phyloP scores from a whole-genome alignment of 2,888 invertebrate species.

The Drosophila kuntzei region DNA sequence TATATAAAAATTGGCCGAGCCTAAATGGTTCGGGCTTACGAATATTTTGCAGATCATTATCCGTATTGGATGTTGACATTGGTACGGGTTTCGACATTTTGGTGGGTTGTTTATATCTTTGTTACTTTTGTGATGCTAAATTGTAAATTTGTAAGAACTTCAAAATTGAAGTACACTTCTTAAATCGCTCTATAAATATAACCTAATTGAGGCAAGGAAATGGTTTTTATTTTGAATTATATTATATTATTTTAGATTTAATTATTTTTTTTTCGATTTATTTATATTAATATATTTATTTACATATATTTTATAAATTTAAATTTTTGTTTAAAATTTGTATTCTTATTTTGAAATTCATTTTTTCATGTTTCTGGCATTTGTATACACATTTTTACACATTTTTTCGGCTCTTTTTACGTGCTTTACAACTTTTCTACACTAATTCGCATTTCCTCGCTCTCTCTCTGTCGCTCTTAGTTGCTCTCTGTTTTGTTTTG shows the following conservation, averaged over 20 bases:
- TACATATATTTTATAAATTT: background rate
- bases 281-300: background rate
- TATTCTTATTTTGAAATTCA: background rate
- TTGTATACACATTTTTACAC: background rate
- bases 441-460: constrained; percentile 37
- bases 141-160: constrained; percentile 18
- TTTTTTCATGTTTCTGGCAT: background rate
- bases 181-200: background rate
- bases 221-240: background rate
- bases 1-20: constrained; percentile 85
- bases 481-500: constrained; percentile 54
- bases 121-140: constrained; percentile 10
- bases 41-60: constrained; percentile 74
- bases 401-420: constrained; percentile 21
- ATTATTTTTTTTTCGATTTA: no score
- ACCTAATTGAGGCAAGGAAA: background rate
- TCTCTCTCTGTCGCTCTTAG: constrained; percentile 12
- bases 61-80: constrained; percentile 74
- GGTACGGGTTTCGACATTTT: constrained; percentile 83
- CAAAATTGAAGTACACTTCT: constrained; percentile 30
- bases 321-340: background rate
- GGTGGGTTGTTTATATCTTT: constrained; percentile 40
- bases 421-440: constrained; percentile 57
- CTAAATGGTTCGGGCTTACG: constrained; percentile 83
- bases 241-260: constrained; percentile 1